Percentiles rank a stretch among this genome's conserved stretches.
Conservation (phyloP, 1,140 invertebrate genomes). For the Mycetomoellerius zeteki region DNA sequence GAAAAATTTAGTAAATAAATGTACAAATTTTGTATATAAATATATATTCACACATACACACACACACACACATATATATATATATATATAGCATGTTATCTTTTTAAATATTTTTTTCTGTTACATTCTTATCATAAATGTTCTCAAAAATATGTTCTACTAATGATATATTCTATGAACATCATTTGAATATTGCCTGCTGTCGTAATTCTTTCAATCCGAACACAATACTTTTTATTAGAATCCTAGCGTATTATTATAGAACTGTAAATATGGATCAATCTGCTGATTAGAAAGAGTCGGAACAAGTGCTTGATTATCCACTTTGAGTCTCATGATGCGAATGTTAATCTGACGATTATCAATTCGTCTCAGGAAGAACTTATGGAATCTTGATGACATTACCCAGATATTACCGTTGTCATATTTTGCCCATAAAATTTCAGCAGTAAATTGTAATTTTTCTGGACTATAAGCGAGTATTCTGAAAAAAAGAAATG, state of each 20-base stretch:
- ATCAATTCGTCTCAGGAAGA: constrained; percentile 89
- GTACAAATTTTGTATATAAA: not conserved
- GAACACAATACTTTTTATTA: constrained; percentile 17
- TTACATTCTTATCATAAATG: not conserved
- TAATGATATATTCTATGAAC: not conserved
- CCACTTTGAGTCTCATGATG: constrained; percentile 87
- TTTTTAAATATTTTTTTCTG: constrained; percentile 5
- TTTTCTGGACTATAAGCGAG: constrained; percentile 90
- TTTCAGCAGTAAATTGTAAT: constrained; percentile 92
- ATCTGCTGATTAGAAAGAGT: constrained; percentile 47
- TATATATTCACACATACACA: too few species aligned
- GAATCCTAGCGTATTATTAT: constrained; percentile 74
- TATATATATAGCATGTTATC: not conserved
- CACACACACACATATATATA: too few species aligned
- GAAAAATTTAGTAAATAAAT: not conserved
- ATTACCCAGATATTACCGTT: constrained; percentile 90
- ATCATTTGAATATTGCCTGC: not conserved
- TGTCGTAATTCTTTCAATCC: not conserved
- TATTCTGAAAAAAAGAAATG: constrained; percentile 87
- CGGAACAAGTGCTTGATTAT: constrained; percentile 9
- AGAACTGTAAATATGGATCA: constrained; percentile 61
- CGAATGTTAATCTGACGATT: constrained; percentile 89
- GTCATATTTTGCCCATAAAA: constrained; percentile 89
- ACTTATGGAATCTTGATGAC: constrained; percentile 92
- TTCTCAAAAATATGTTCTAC: not conserved